Evolutionary conservation across 2,113 vertebrate species (phyloP), one percentile per base, ranked within the genome.

Genomic region (Oryzias javanicus): DNA sequence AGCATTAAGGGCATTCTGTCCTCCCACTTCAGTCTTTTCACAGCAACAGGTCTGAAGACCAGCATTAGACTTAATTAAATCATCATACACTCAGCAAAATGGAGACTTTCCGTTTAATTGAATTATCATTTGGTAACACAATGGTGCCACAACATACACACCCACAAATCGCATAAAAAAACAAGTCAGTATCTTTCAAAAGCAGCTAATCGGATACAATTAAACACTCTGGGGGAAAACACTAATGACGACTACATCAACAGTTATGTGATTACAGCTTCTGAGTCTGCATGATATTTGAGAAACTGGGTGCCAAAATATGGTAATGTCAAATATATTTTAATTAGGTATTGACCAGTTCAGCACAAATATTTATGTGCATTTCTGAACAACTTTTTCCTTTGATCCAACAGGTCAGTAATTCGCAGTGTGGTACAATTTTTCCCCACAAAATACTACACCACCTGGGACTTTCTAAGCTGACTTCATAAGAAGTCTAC

Each of bases 401-500:
- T 68, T 54, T 83, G 69, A 83, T 81, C 77, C 55, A 61, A 76
- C 52, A 47, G 14, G 74, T 60, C 72, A 67, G 74, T 65, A 57
- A 64, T 69, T 81, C 79, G 59, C 54, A 41, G 49, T 45, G 42
- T 71, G 60, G 8, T n/a, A 4, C 50, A 58, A 20, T 60, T 68
- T 64, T 51, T 2, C 74, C 48, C 55, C 56, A 51, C 46, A n/a
- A 18, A 14, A 47, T 22, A 52, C 56, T 47, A 35, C 78, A 75
- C 63, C 67, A 67, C 61, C n/a, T 3, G 64, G 72, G 79, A 76
- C 59, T 62, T 49, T 55, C 70, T 84, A 83, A 83, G 72, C 78
- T 41, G 64, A 78, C 80, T 74, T 85, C 80, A 80, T 79, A 82
- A 83, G 80, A 77, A 80, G 70, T 74, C 76, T 49, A 73, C 79